Conservation (phyloP, 2,888 invertebrate species). For the Agelastica alni region DNA sequence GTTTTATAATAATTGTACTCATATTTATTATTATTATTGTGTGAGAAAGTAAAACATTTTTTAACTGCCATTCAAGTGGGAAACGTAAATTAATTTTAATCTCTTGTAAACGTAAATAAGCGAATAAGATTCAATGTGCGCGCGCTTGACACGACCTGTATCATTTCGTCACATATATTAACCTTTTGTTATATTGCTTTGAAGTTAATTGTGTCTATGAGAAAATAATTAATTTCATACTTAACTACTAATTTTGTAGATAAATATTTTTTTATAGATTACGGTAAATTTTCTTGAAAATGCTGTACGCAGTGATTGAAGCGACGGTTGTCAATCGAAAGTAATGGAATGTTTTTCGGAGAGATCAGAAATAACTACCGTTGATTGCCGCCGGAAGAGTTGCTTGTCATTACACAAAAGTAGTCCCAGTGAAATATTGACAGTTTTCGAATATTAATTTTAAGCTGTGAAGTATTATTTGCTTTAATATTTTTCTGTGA, state of each 20-base stretch:
- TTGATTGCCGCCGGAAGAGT: conserved; percentile 47
- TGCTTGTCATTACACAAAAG: conserved; percentile 36
- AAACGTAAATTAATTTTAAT: conserved; percentile 27
- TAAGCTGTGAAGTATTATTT: background rate
- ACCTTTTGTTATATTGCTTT: conserved; percentile 59
- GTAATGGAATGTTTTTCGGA: conserved; percentile 25
- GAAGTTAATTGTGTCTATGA: conserved; percentile 52
- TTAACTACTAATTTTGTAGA: conserved; percentile 24
- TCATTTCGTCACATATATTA: conserved; percentile 59
- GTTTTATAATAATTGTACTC: too few relatives aligned
- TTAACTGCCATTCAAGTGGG: conserved; percentile 11
- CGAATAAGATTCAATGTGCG: conserved; percentile 40
- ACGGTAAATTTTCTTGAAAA: conserved; percentile 1
- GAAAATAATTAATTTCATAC: conserved; percentile 46
- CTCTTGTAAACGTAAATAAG: conserved; percentile 24
- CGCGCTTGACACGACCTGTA: conserved; percentile 45
- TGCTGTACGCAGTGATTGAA: conserved; percentile 22
- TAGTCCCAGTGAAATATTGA: conserved; percentile 15
- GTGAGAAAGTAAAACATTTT: conserved; percentile 8
- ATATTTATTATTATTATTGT: background rate
- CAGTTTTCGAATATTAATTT: conserved; percentile 3
- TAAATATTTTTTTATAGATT: conserved; percentile 1
- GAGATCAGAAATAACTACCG: conserved; percentile 19
- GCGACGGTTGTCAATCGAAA: conserved; percentile 24
- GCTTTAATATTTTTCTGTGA: conserved; percentile 40